A percentile compares a stretch with the other conserved stretches of the same genome.
Conservation (phyloP, 2,888 invertebrate species). For the Plagiodera versicolora region DNA sequence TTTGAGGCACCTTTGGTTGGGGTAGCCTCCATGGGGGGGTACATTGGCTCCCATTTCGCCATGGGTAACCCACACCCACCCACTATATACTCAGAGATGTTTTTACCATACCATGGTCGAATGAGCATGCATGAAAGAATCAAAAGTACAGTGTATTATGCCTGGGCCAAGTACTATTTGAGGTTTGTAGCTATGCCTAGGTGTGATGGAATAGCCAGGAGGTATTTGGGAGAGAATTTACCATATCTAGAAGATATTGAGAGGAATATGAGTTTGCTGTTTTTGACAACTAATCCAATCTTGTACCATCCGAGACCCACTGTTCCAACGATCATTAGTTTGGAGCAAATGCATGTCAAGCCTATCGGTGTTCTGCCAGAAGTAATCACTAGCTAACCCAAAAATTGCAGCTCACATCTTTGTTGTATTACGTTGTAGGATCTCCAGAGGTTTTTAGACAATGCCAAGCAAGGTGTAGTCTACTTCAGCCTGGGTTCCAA, state of each 20-base stretch:
- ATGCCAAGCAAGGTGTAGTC: constrained; percentile 49
- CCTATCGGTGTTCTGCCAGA: constrained; percentile 12
- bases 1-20: constrained; percentile 38
- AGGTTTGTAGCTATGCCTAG: constrained; percentile 30
- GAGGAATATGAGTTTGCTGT: constrained; percentile 10
- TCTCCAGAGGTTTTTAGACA: constrained; percentile 47
- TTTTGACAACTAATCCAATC: constrained; percentile 12
- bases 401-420: too few relatives aligned
- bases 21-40: too few relatives aligned
- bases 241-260: background rate
- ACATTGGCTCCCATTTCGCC: constrained; percentile 37
- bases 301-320: constrained; percentile 4
- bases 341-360: background rate
- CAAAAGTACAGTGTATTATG: constrained; percentile 39
- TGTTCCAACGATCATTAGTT: constrained; percentile 14
- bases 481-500: constrained; percentile 55
- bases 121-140: constrained; percentile 53
- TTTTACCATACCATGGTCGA: constrained; percentile 38
- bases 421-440: constrained; percentile 45
- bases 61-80: constrained; percentile 41
- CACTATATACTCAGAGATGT: constrained; percentile 42
- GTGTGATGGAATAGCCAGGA: background rate
- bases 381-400: too few relatives aligned
- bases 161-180: constrained; percentile 38
- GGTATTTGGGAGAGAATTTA: constrained; percentile 5